Conservation (phyloP, 2,113 vertebrate species). For the Cettia cetti region DNA sequence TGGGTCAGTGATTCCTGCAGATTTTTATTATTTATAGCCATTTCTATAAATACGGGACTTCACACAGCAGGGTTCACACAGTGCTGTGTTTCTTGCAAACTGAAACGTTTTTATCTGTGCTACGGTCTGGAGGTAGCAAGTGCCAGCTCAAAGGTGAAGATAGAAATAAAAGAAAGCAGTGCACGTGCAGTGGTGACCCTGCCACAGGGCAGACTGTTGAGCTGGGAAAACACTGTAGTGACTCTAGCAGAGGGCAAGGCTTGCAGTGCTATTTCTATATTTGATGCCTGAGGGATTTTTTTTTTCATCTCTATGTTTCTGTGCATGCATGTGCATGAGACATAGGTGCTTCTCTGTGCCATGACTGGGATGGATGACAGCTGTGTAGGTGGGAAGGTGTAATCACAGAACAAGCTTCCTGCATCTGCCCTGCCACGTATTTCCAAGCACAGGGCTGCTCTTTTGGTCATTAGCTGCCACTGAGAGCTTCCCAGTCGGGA, state of each 20-base stretch:
- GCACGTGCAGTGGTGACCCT: rapidly evolving
- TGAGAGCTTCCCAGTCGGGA: background rate
- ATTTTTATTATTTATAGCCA: slow-evolving; percentile 55
- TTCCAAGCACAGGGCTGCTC: background rate
- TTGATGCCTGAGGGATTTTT: background rate
- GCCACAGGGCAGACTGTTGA: background rate
- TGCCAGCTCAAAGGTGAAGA: background rate
- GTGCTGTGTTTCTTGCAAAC: background rate
- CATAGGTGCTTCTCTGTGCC: background rate
- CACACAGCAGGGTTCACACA: background rate
- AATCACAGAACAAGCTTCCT: background rate
- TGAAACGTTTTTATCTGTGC: background rate
- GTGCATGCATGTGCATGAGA: background rate
- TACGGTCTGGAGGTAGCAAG: background rate
- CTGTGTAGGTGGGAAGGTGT: background rate
- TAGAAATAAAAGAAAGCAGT: background rate
- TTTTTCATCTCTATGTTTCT: background rate
- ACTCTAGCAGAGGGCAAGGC: background rate
- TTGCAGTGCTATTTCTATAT: background rate
- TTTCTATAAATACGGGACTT: slow-evolving; percentile 46
- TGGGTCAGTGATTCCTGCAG: slow-evolving; percentile 34
- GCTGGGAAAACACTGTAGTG: background rate
- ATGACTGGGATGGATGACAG: background rate
- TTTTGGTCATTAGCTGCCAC: rapidly evolving
- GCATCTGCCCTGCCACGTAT: background rate